Conservation (phyloP, 2,113 vertebrate species). For the Poeciliopsis retropinna region DNA sequence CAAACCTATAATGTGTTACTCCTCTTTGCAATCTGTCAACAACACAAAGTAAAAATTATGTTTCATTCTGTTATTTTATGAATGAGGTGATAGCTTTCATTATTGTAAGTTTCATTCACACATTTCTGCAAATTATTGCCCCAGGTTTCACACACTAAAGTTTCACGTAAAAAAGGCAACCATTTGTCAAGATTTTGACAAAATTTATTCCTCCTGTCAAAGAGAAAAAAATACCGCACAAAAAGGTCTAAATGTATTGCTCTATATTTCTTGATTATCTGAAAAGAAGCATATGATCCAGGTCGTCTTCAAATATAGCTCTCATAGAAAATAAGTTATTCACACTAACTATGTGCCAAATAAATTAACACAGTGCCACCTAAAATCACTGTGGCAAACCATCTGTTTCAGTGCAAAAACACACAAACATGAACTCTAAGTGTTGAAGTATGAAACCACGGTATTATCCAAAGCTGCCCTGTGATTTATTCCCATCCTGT, state of each 20-base stretch:
- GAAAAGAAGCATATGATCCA: background rate
- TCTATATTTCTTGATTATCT: background rate
- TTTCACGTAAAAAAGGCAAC: background rate
- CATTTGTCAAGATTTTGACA: background rate
- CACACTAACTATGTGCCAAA: background rate
- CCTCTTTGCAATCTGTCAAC: background rate
- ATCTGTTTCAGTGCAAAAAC: background rate
- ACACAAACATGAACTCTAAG: background rate
- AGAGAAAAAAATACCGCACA: background rate
- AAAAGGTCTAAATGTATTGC: background rate
- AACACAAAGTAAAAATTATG: background rate
- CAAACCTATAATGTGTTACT: background rate
- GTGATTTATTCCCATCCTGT: constrained; percentile 52
- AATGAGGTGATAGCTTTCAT: background rate
- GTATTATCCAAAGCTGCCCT: constrained; percentile 22
- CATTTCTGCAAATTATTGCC: background rate
- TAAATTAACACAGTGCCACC: background rate
- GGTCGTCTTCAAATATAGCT: background rate
- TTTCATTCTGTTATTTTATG: background rate
- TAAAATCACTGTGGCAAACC: background rate
- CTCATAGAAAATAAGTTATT: background rate
- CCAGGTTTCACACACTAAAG: background rate
- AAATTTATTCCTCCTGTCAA: background rate
- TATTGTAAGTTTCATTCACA: background rate
- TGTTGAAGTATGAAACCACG: background rate